Base-by-base conservation (phyloP, 1,140 invertebrate genomes). In the Solen grandis region DNA sequence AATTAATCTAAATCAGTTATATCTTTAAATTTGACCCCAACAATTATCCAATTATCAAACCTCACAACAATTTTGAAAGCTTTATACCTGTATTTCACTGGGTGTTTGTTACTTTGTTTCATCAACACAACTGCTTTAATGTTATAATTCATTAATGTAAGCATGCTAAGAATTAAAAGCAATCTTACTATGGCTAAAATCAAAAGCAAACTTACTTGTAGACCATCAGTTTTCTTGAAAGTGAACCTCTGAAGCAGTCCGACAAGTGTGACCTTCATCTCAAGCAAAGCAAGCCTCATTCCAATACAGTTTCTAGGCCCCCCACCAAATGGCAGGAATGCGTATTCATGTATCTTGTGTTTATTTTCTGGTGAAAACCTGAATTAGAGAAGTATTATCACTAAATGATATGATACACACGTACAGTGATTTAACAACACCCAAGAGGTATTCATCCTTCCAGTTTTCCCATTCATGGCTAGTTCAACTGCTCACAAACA, bases 291-390 rank as follows among this genome's bases (percentile, higher is more conserved):
- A 41, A 70, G n/a, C n/a, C n/a, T n/a, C n/a, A n/a, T n/a, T n/a
- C n/a, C n/a, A n/a, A n/a, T n/a, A n/a, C n/a, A n/a, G 66, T 70
- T 55, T 54, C 66, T 70, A 0, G 66, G 66, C 10, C 66, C 66
- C 5, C n/a, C 19, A 3, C 66, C 66, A 70, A 70, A 70, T 19
- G 66, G 66, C 0, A 70, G 14, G 19, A 38, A 70, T 0, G 66
- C 50, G 27, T 54, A 70, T 8, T 25, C 13, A n/a, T 70, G 52
- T 2, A 70, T 54, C 2, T 70, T 70, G 14, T 13, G 29, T 25
- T 70, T 54, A 25, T 70, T 70, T 35, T 70, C 68, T n/a, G 68
- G 68, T 0, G 68, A 22, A 70, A 70, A 70, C 50, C 68, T 70
- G 35, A 35, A 5, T 46, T 16, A 46, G n/a, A n/a, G n/a, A n/a